Base-by-base conservation (phyloP, 1,140 invertebrate species). In the Macrosteles quadrilineatus region DNA sequence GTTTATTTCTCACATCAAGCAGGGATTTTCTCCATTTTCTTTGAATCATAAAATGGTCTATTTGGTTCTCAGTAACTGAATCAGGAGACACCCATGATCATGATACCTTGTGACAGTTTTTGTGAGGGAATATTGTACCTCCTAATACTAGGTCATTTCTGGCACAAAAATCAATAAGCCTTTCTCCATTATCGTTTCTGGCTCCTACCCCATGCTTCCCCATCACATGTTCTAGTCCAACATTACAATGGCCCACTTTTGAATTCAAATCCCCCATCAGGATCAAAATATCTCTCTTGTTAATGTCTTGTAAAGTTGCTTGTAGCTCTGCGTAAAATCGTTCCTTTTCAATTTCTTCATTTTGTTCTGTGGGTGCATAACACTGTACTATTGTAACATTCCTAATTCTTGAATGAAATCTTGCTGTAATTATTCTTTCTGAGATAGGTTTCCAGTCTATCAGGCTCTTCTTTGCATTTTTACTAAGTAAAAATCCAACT, bases 191-290 rank as follows among this genome's bases (percentile, higher is more conserved):
- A 40, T 68, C 70, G 36, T 71, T 71, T 27, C 11, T 67, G 17
- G 6, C 11, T 12, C 70, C 70, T 2, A 68, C 17, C 17, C 64
- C 47, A 68, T 71, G 64, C n/a, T 32, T 55, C n/a, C 64, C 66
- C 70, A 69, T 59, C n/a, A 69, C 31, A 30, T 29, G 14, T 29
- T 57, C 67, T 27, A 29, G 14, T 1, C 53, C 67, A 30, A 27
- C n/a, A 25, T 69, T 69, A 11, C 36, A 50, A 14, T 30, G 31
- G 4, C 67, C 67, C 9, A 59, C 53, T 32, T 69, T 69, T 9
- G 67, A 50, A 69, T 71, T 67, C 11, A 71, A 40, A 29, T 71
- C 70, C 9, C 70, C 70, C 50, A 67, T 57, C 14, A 71, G n/a
- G 25, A 71, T 68, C 17, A 53, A n/a, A 11, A 71, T 71, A 40